Percentiles rank a stretch among this genome's conserved stretches.
Conservation (phyloP, 2,797 vertebrate species). For the Oreonectes daqikongensis region DNA sequence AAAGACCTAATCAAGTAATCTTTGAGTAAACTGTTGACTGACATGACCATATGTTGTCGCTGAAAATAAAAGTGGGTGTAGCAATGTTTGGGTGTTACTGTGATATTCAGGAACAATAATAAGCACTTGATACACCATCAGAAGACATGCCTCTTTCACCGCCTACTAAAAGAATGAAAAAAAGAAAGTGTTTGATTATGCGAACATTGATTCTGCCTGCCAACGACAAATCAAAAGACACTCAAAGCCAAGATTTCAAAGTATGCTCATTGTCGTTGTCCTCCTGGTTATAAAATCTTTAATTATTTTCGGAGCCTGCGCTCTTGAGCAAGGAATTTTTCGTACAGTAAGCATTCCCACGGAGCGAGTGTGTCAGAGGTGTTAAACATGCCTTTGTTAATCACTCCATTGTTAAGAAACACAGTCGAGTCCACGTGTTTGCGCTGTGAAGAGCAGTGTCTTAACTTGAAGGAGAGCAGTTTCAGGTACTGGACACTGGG, state of each 20-base stretch:
- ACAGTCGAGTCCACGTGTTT: neutral
- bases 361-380: slow-evolving; percentile 2
- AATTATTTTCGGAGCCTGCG: slow-evolving; percentile 19
- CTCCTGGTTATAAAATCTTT: neutral
- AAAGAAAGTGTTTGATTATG: neutral
- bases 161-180: neutral
- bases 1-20: slow-evolving; percentile 24
- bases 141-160: neutral
- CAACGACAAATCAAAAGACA: neutral
- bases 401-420: slow-evolving; percentile 14
- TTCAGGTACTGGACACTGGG: slow-evolving; percentile 17
- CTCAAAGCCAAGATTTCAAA: slow-evolving; percentile 14
- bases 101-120: neutral
- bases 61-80: slow-evolving; percentile 36
- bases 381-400: slow-evolving; percentile 20
- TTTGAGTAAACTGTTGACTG: slow-evolving; percentile 20
- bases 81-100: slow-evolving; percentile 9
- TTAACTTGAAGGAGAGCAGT: slow-evolving; percentile 13
- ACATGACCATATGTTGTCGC: slow-evolving; percentile 10
- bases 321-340: neutral
- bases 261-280: slow-evolving; percentile 6
- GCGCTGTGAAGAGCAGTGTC: neutral
- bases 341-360: slow-evolving; percentile 18
- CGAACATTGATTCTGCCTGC: neutral
- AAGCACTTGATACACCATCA: neutral